A percentile compares a stretch with the other conserved stretches of the same genome.
Evolutionary conservation across 2,888 invertebrate species (phyloP).

Genomic region (Cloeon dipterum): DNA sequence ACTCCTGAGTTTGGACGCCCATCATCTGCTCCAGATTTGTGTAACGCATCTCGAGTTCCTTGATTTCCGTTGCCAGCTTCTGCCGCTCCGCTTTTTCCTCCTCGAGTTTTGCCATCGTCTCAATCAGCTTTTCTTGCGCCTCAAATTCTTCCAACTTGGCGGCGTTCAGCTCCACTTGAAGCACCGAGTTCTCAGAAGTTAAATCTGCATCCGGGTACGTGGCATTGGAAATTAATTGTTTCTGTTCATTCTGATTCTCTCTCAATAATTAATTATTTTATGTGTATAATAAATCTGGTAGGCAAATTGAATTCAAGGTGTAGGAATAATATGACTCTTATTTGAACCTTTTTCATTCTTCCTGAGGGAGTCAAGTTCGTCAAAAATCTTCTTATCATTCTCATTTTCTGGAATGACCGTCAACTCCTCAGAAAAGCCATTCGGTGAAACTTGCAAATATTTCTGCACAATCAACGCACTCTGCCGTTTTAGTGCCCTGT

Average conservation of each 20-base stretch:
- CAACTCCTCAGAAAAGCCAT: conserved; percentile 16
- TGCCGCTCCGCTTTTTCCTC: conserved; percentile 18
- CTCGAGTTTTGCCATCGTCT: conserved; percentile 25
- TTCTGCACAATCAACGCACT: conserved; percentile 39
- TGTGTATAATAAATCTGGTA: no score
- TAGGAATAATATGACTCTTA: no score
- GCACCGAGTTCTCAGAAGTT: conserved; percentile 34
- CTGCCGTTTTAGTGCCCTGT: conserved; percentile 41
- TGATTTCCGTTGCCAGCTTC: conserved; percentile 12
- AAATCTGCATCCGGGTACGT: conserved; percentile 28
- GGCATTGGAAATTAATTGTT: neutral
- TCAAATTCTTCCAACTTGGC: conserved; percentile 45
- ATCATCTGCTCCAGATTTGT: conserved; percentile 40
- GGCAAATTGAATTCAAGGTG: no score
- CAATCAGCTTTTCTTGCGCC: conserved; percentile 36
- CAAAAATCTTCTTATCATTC: no score
- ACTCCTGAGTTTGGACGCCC: conserved; percentile 38
- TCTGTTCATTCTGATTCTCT: no score
- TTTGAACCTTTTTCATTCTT: no score
- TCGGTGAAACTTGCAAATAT: conserved; percentile 27
- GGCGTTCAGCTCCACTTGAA: conserved; percentile 39
- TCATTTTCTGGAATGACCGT: no score
- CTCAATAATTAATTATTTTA: no score
- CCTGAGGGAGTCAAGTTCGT: no score
- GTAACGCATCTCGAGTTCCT: conserved; percentile 19